Percentiles rank a stretch among this genome's conserved stretches.
phyloP scores from a whole-genome alignment of 2,888 invertebrate genomes.

The Eupithecia dodoneata region DNA sequence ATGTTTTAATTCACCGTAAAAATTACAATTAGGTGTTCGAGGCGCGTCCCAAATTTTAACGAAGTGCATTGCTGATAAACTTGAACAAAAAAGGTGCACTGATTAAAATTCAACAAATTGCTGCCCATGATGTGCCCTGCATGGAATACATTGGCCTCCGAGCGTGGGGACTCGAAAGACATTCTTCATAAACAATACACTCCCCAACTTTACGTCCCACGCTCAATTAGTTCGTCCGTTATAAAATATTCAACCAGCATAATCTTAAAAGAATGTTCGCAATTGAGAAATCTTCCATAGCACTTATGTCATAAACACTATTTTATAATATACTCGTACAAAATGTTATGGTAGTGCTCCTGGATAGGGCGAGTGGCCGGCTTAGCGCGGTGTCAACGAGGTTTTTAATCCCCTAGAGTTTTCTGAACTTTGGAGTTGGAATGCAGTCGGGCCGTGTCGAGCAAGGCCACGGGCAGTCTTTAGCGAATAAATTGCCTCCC shows the following conservation, averaged over 20 bases:
- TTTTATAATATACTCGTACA: slow-evolving; percentile 28
- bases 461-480: slow-evolving; percentile 73
- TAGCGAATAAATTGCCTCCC: slow-evolving; percentile 77
- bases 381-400: slow-evolving; percentile 45
- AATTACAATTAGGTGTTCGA: slow-evolving; percentile 41
- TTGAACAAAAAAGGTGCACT: slow-evolving; percentile 27
- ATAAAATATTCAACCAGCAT: slow-evolving; percentile 11
- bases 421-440: slow-evolving; percentile 70
- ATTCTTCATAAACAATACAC: slow-evolving; percentile 28
- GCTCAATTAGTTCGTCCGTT: slow-evolving; percentile 16
- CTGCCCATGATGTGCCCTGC: slow-evolving; percentile 13
- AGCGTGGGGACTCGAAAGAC: slow-evolving; percentile 8
- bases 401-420: slow-evolving; percentile 70
- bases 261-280: slow-evolving; percentile 9
- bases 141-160: slow-evolving; percentile 10
- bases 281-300: slow-evolving; percentile 17
- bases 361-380: slow-evolving; percentile 25
- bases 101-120: slow-evolving; percentile 32
- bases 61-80: slow-evolving; percentile 38
- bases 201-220: slow-evolving; percentile 21
- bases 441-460: slow-evolving; percentile 62
- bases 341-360: slow-evolving; percentile 24
- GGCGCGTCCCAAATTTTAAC: slow-evolving; percentile 42
- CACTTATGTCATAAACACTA: slow-evolving; percentile 4
- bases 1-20: slow-evolving; percentile 62